Evolutionary conservation across 2,797 vertebrate species (phyloP).

Genomic region (Graptemys geographica): DNA sequence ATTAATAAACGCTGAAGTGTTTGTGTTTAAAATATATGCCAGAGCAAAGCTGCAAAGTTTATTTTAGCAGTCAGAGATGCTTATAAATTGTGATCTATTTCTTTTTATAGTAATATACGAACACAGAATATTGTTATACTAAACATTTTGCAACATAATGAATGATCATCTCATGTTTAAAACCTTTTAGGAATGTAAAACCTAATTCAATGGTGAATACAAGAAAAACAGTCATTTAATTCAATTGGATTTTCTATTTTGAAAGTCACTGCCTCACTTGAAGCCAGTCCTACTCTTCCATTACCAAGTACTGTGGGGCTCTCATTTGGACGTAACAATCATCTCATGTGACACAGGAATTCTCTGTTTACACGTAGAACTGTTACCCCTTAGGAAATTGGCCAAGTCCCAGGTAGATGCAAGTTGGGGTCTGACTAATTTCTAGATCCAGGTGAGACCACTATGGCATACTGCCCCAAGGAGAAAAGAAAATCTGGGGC

Average conservation of each 20-base stretch:
- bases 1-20: slow-evolving; percentile 57
- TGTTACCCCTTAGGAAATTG: neutral
- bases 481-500: neutral
- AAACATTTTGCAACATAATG: neutral
- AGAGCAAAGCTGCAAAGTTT: slow-evolving; percentile 25
- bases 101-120: slow-evolving; percentile 6
- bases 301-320: neutral
- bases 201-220: neutral
- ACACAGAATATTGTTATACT: neutral
- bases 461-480: neutral
- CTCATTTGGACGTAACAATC: neutral
- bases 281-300: neutral
- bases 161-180: slow-evolving; percentile 20
- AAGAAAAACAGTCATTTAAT: slow-evolving; percentile 34
- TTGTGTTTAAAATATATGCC: slow-evolving; percentile 56
- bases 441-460: neutral
- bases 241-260: slow-evolving; percentile 26
- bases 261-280: neutral
- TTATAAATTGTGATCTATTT: slow-evolving; percentile 19
- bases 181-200: slow-evolving; percentile 12
- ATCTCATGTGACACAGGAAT: neutral
- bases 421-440: neutral
- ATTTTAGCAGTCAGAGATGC: slow-evolving; percentile 26
- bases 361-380: neutral
- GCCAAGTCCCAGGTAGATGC: neutral